Percentiles rank a stretch among this genome's conserved stretches.
phyloP scores from a whole-genome alignment of 2,888 invertebrate species.

The Pyrocoelia pectoralis region DNA sequence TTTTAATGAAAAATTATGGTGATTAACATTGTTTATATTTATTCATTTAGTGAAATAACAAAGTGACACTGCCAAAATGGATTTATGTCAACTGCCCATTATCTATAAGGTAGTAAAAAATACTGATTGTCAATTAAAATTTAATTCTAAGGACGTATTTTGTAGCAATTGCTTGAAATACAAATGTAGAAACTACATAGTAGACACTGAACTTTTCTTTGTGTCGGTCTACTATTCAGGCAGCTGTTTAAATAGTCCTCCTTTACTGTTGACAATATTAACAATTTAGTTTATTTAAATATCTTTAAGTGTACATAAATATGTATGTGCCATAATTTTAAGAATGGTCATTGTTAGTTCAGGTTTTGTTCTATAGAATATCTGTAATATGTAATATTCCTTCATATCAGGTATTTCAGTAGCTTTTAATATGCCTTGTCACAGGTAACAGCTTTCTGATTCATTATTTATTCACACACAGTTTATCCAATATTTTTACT shows the following conservation, averaged over 20 bases:
- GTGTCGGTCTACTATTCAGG: neutral
- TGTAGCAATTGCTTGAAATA: constrained; percentile 23
- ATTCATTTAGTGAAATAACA: neutral
- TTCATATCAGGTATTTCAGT: neutral
- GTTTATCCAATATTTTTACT: no score
- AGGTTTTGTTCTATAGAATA: neutral
- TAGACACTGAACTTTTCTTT: neutral
- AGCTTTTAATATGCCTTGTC: no score
- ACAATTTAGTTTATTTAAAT: neutral
- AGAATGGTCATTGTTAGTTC: neutral
- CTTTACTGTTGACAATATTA: constrained; percentile 9
- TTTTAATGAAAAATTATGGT: no score
- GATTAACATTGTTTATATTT: no score
- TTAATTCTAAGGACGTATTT: constrained; percentile 26
- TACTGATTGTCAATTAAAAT: constrained; percentile 34
- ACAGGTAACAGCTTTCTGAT: neutral
- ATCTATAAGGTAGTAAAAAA: constrained; percentile 24
- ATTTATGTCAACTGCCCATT: constrained; percentile 20
- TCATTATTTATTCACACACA: no score
- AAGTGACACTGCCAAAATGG: constrained; percentile 28
- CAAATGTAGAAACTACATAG: neutral
- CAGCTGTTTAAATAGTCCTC: constrained; percentile 1
- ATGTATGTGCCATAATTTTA: constrained; percentile 8
- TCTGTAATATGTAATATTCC: neutral
- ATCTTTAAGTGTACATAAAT: neutral